Conservation (phyloP, 2,113 vertebrate genomes). For the Syrrhaptes paradoxus region DNA sequence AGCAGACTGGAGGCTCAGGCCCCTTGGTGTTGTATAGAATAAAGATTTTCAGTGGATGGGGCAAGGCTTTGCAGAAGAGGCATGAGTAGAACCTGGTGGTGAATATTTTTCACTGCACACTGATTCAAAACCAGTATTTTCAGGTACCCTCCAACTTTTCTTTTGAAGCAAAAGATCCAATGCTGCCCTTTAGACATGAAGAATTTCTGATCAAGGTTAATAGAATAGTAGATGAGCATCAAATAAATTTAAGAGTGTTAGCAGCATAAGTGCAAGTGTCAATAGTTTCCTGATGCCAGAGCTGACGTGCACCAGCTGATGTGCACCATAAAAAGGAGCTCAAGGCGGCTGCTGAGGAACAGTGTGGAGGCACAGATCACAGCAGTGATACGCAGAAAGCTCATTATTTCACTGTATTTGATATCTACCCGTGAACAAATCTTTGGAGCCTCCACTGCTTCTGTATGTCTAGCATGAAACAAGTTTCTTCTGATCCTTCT, state of each 20-base stretch:
- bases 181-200: background rate
- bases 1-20: background rate
- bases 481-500: background rate
- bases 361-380: background rate
- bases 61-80: background rate
- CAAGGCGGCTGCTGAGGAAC: background rate
- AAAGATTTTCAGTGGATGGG: background rate
- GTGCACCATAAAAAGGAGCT: background rate
- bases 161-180: background rate
- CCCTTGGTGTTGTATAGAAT: background rate
- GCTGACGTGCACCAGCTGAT: background rate
- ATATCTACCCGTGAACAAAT: background rate
- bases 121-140: background rate
- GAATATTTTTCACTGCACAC: background rate
- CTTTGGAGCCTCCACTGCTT: background rate
- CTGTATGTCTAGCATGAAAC: background rate
- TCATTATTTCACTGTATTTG: background rate
- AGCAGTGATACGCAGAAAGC: background rate
- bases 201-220: background rate
- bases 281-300: fast-evolving
- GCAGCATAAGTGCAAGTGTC: background rate
- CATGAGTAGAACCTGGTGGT: background rate
- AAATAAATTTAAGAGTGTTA: background rate
- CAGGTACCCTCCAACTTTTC: background rate
- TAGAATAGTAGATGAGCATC: background rate